Evolutionary conservation across 2,113 vertebrate genomes (phyloP), one percentile per base, ranked within the genome.

Genomic region (Archilochus colubris): DNA sequence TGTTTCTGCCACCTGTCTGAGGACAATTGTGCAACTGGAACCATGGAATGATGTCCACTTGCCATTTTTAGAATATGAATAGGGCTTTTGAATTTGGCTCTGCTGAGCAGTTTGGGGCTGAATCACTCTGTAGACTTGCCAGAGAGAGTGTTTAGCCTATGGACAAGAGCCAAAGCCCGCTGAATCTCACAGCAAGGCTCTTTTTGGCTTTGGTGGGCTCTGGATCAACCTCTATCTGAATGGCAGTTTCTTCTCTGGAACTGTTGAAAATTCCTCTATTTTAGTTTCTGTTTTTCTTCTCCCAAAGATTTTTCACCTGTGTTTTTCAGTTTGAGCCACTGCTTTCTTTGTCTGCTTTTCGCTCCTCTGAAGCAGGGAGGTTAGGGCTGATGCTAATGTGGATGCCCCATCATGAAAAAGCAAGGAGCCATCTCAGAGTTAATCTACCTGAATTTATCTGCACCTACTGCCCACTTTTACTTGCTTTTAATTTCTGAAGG

Each of bases 41-140:
- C 68, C 53, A 43, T 54, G 61, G 44, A 90, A 90, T 95, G 85
- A 95, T 86, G 86, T 96, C 86, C 88, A 94, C 73, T 95, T 94
- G 82, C 93, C 85, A 86, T 90, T 94, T 95, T 90, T 95, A 95
- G 95, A 88, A 75, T 91, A 95, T 90, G 91, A 96, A 95, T 94
- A 94, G 88, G 53, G 89, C 89, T 92, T 95, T 94, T 91, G 90
- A 96, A 86, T 94, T 95, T 93, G 92, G 63, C 87, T 96, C 43
- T 82, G 61, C 89, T 68, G 84, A 91, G 61, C 68, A 80, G 16
- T 95, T 94, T 90, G 80, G 57, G 92, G 38, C 76, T 95, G 88
- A 95, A 95, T 94, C 88, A 93, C 77, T 93, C 86, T 81, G 89
- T 86, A 93, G 76, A 58, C 53, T 91, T 93, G 91, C 91, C 95